Percentiles rank a stretch among this genome's conserved stretches.
These are phyloP conservation scores for Lamellibrachia columna DNA, from an alignment of 2,888 invertebrate genomes.

Conservation along the genomic window DNA sequence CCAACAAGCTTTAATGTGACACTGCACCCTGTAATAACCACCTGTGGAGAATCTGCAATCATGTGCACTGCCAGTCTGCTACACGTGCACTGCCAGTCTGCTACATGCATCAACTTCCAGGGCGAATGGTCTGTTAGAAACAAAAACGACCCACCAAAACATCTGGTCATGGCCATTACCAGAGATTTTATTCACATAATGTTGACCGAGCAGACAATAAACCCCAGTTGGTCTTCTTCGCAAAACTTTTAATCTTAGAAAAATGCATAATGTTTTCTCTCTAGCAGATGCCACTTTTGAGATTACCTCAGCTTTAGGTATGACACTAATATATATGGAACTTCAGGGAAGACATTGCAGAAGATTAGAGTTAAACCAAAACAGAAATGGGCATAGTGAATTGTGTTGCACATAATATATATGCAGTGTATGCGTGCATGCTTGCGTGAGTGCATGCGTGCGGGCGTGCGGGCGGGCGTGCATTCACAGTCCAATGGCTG, in stretches of 20 bases:
- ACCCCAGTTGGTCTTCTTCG: neutral
- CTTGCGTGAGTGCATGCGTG: neutral
- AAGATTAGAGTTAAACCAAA: no score
- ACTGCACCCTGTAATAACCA: neutral
- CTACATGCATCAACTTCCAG: neutral
- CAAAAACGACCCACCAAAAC: neutral
- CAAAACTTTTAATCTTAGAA: neutral
- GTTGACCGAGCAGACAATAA: neutral
- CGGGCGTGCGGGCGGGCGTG: neutral
- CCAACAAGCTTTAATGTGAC: neutral
- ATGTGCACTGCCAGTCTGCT: neutral
- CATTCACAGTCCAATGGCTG: neutral
- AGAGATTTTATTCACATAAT: neutral
- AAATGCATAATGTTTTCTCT: neutral
- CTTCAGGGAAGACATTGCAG: no score
- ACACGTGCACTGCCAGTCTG: neutral
- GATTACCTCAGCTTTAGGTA: neutral
- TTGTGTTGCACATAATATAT: neutral
- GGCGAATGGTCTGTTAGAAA: neutral
- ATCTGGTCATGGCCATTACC: neutral
- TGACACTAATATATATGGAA: neutral
- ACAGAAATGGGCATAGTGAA: neutral
- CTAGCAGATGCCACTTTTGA: neutral
- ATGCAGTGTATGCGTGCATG: neutral
- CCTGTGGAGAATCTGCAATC: neutral